Conservation (phyloP, 1,140 invertebrate species). For the Drosophila carrolli region DNA sequence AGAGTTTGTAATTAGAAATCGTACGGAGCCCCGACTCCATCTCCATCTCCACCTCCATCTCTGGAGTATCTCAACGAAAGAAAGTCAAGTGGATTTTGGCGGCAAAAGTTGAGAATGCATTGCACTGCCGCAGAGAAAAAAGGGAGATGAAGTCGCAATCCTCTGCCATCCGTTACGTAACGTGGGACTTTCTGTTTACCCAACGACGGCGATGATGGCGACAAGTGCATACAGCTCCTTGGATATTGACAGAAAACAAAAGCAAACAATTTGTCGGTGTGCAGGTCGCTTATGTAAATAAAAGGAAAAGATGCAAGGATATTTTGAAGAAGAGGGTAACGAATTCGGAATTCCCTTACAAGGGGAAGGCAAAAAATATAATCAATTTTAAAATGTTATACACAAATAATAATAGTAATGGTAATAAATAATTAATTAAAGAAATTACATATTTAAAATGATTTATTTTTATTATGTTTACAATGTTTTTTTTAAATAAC, state of each 20-base stretch:
- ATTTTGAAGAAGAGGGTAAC: background rate
- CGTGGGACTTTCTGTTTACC: conserved; percentile 74
- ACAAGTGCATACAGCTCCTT: conserved; percentile 69
- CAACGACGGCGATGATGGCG: conserved; percentile 63
- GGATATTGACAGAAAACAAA: conserved; percentile 80
- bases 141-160: conserved; percentile 9
- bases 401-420: no score
- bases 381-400: background rate
- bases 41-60: conserved; percentile 44
- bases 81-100: conserved; percentile 77
- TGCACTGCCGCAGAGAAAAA: conserved; percentile 25
- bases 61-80: conserved; percentile 45
- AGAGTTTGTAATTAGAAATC: conserved; percentile 80
- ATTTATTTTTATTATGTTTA: no score
- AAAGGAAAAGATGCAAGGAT: conserved; percentile 35
- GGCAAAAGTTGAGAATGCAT: conserved; percentile 62
- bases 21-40: conserved; percentile 48
- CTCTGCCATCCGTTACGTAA: conserved; percentile 49
- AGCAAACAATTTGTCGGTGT: conserved; percentile 75
- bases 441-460: no score
- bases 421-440: no score
- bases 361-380: background rate
- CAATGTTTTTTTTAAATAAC: no score
- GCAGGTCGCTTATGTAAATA: conserved; percentile 72
- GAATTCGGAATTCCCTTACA: conserved; percentile 23